Evolutionary conservation across 1,140 invertebrate genomes (phyloP), one percentile per base, ranked within the genome.

Genomic region (Cecropterus lyciades): DNA sequence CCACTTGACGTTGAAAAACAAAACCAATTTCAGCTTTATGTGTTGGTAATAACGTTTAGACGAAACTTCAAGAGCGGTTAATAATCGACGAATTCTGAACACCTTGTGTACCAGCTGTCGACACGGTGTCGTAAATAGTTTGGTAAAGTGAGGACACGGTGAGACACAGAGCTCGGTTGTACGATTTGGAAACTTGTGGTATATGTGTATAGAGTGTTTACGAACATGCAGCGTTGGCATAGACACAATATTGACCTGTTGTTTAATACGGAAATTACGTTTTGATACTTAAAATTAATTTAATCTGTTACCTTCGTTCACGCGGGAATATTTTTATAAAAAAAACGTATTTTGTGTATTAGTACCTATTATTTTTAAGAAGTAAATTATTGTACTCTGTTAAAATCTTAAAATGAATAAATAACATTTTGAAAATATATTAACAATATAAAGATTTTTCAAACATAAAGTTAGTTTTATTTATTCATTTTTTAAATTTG

Each of bases 171-270:
- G 42, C 13, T 7, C 11, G 1, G 16, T 30, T 6, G 37, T 45
- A 16, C 13, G n/a, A 33, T 10, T 42, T 37, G 52, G 30, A 52
- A 43, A 10, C 24, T 30, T 15, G n/a, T 27, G 30, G 30, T 60
- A 30, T 49, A 49, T 56, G 30, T 49, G 40, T 52, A 51, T 62
- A 43, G 11, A 62, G 37, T 57, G 65, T 62, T 62, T 67, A 63
- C 66, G 51, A 68, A 53, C 56, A 63, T 72, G 70, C 63, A 66
- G 51, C 63, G 67, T 65, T 72, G 70, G 70, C 70, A 72, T 72
- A 72, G 70, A 69, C 67, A 73, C 70, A 73, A 69, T 73, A 73
- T 73, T 73, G 70, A 69, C 70, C 67, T 73, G 64, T 67, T 57
- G 57, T 68, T 37, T 51, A 51, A 48, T 37, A 16, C 16, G 70